Percentiles rank a stretch among this genome's conserved stretches.
Conservation (phyloP, 2,888 invertebrate genomes). For the Pharmacophagus antenor region DNA sequence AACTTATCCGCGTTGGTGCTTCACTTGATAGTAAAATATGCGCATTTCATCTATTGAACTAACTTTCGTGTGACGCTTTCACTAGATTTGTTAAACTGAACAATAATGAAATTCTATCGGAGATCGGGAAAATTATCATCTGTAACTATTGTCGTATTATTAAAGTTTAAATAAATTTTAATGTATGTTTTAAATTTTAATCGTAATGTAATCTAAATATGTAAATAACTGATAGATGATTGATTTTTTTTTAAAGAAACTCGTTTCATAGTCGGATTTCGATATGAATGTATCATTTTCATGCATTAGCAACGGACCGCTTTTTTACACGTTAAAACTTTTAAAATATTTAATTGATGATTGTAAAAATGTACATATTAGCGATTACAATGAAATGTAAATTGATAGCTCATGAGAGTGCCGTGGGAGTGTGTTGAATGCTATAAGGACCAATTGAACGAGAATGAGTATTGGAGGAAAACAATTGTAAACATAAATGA, state of each 20-base stretch:
- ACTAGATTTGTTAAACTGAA: neutral
- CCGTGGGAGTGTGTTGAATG: slow-evolving; percentile 15
- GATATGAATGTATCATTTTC: slow-evolving; percentile 4
- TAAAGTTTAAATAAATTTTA: no score
- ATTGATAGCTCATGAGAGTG: slow-evolving; percentile 15
- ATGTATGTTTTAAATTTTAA: neutral
- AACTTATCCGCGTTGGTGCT: slow-evolving; percentile 62
- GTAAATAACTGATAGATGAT: slow-evolving; percentile 23
- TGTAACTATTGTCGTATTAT: no score
- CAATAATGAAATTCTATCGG: neutral
- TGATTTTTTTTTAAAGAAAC: slow-evolving; percentile 8
- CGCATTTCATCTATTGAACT: slow-evolving; percentile 40
- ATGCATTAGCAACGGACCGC: slow-evolving; percentile 8
- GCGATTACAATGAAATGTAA: slow-evolving; percentile 20
- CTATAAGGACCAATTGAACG: slow-evolving; percentile 25
- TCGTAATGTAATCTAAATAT: slow-evolving; percentile 6
- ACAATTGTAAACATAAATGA: slow-evolving; percentile 21
- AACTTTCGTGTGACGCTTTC: neutral
- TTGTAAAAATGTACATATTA: slow-evolving; percentile 41
- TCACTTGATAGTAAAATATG: slow-evolving; percentile 52
- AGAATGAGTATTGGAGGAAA: slow-evolving; percentile 4
- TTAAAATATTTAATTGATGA: slow-evolving; percentile 22
- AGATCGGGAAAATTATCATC: no score
- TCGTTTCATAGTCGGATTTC: neutral
- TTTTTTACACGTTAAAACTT: slow-evolving; percentile 26